Conservation (phyloP, 2,113 vertebrate genomes). For the Coptodon bakossiorum region DNA sequence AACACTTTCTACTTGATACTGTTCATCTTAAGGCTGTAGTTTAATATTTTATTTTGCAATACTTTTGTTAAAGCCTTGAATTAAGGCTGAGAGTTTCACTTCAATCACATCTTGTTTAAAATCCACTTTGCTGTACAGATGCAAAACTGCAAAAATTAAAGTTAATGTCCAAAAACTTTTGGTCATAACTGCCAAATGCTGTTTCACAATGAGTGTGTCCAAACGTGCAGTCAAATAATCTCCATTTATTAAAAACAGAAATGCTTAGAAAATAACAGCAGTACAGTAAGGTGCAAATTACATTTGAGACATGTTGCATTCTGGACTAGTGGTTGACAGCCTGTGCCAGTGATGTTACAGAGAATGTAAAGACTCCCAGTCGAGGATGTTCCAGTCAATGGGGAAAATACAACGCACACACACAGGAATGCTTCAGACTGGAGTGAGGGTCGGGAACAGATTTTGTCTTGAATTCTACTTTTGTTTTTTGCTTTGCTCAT, state of each 20-base stretch:
- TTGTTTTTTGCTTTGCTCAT: neutral
- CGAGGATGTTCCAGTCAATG: neutral
- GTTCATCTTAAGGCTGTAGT: neutral
- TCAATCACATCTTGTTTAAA: neutral
- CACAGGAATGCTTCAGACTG: conserved; percentile 25
- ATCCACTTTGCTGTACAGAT: neutral
- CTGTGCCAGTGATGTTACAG: conserved; percentile 2
- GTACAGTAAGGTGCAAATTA: conserved; percentile 68
- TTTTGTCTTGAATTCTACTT: conserved; percentile 14
- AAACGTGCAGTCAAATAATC: conserved; percentile 37
- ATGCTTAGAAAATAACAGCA: conserved; percentile 63
- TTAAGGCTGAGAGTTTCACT: neutral
- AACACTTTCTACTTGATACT: neutral
- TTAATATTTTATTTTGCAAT: neutral
- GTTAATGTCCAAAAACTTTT: neutral
- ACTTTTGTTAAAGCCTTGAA: neutral
- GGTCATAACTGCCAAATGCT: neutral
- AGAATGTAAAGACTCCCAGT: conserved; percentile 3
- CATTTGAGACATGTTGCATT: conserved; percentile 41
- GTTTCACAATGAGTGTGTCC: neutral
- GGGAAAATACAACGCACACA: conserved; percentile 29
- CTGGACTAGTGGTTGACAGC: conserved; percentile 28
- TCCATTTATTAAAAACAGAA: conserved; percentile 71
- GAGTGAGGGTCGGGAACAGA: neutral
- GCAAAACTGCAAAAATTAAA: neutral